These are phyloP conservation scores for Netelia melanura DNA, from an alignment of 2,888 invertebrate genomes.

Conservation along the genomic window DNA sequence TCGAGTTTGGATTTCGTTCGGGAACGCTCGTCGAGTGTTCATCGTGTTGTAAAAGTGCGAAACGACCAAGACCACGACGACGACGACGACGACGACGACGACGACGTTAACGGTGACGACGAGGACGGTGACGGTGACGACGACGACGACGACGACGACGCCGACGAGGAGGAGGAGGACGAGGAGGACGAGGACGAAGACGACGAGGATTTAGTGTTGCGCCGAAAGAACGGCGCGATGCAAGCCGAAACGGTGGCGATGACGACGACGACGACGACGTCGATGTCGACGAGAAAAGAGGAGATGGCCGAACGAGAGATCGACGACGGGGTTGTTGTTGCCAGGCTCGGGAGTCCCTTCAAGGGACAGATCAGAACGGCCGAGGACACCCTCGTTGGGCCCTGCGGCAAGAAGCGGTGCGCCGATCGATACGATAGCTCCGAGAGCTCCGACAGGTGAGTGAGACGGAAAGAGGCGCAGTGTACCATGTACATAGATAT, in stretches of 20 bases:
- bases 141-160: not conserved
- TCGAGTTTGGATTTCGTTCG: conserved; percentile 38
- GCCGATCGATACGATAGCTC: conserved; percentile 97
- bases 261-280: conserved; percentile 71
- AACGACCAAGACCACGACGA: too few relatives aligned
- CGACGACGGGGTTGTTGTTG: conserved; percentile 70
- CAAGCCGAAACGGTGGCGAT: conserved; percentile 82
- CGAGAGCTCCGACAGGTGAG: conserved; percentile 97
- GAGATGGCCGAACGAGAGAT: conserved; percentile 59
- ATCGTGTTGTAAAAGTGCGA: not conserved
- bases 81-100: too few relatives aligned
- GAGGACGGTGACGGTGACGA: too few relatives aligned
- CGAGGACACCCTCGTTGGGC: conserved; percentile 81
- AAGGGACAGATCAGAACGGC: conserved; percentile 81
- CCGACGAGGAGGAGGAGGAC: too few relatives aligned
- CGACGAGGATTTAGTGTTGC: conserved; percentile 31
- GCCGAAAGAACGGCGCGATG: conserved; percentile 52
- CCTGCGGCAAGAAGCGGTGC: conserved; percentile 93
- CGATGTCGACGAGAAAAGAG: conserved; percentile 60
- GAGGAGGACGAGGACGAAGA: not conserved
- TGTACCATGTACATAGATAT: conserved; percentile 19
- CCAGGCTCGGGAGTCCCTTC: conserved; percentile 78
- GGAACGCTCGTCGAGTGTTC: conserved; percentile 37
- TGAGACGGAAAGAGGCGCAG: conserved; percentile 69
- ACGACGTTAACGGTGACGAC: too few relatives aligned